These are phyloP conservation scores for Lithobius niger DNA, from an alignment of 1,140 invertebrate genomes.

Conservation along the genomic window DNA sequence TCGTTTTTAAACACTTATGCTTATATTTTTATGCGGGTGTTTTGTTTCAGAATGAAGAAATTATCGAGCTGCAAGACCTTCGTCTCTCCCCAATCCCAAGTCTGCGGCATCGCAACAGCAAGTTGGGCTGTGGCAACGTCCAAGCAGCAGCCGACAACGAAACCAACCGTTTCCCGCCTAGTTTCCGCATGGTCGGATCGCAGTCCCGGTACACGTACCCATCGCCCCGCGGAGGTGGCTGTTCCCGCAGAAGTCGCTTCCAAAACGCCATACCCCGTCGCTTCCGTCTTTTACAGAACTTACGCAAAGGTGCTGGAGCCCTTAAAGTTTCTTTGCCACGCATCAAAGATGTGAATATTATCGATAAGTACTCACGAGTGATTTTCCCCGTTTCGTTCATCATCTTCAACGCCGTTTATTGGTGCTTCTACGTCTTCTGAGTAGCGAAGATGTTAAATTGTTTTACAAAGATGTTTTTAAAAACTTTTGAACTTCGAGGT, in stretches of 20 bases:
- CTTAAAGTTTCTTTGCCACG: constrained; percentile 52
- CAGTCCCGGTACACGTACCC: constrained; percentile 17
- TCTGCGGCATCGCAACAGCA: constrained; percentile 46
- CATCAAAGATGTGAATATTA: constrained; percentile 93
- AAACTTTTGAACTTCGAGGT: too few species aligned
- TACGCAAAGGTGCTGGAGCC: constrained; percentile 20
- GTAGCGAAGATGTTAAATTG: too few species aligned
- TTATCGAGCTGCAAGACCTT: constrained; percentile 66
- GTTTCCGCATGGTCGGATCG: constrained; percentile 54
- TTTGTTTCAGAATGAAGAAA: constrained; percentile 40
- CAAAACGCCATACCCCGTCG: neutral
- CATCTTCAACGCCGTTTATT: constrained; percentile 84
- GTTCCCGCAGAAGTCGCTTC: neutral
- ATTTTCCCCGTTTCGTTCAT: constrained; percentile 89
- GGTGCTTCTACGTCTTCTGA: constrained; percentile 69
- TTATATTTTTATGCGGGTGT: too few species aligned
- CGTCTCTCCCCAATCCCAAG: constrained; percentile 69
- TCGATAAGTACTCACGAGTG: constrained; percentile 89
- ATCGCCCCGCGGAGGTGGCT: constrained; percentile 1
- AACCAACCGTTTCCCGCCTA: constrained; percentile 55
- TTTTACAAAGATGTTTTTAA: too few species aligned
- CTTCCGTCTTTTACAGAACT: constrained; percentile 22
- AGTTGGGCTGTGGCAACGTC: neutral
- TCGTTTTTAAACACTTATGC: neutral
- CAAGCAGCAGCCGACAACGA: constrained; percentile 4